A percentile compares a stretch with the other conserved stretches of the same genome.
phyloP scores from a whole-genome alignment of 2,113 vertebrate species.

The Gorilla gorilla region DNA sequence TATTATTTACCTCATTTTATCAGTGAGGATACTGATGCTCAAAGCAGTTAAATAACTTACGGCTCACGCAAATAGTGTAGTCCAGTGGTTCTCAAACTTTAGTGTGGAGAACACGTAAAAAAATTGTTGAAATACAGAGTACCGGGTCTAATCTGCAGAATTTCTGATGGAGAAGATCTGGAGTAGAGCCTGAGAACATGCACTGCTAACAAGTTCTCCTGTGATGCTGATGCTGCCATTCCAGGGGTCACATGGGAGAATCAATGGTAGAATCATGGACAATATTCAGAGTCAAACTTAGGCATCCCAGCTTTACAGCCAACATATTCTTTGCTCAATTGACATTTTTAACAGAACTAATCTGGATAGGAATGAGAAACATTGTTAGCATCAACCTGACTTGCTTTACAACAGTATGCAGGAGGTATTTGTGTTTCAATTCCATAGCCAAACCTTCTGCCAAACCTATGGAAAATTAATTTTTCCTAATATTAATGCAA shows the following conservation, averaged over 20 bases:
- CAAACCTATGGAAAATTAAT: neutral
- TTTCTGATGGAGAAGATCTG: neutral
- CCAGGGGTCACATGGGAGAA: neutral
- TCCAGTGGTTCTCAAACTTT: neutral
- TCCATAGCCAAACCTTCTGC: neutral
- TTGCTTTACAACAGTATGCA: neutral
- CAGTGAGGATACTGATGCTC: neutral
- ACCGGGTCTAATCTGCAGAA: neutral
- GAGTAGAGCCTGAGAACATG: neutral
- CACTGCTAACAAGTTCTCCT: neutral
- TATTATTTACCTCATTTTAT: neutral
- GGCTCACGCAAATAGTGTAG: neutral
- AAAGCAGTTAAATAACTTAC: neutral
- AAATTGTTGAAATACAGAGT: neutral
- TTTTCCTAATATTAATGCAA: neutral
- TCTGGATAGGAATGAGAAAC: neutral
- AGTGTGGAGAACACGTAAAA: neutral
- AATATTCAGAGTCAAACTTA: neutral
- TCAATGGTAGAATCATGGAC: neutral
- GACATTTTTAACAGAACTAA: neutral
- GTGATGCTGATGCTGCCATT: neutral
- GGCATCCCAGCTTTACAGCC: neutral
- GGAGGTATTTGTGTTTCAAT: neutral
- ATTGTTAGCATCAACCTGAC: neutral
- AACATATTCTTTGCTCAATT: neutral